phyloP scores from a whole-genome alignment of 2,888 invertebrate genomes.

The Callosobruchus maculatus region DNA sequence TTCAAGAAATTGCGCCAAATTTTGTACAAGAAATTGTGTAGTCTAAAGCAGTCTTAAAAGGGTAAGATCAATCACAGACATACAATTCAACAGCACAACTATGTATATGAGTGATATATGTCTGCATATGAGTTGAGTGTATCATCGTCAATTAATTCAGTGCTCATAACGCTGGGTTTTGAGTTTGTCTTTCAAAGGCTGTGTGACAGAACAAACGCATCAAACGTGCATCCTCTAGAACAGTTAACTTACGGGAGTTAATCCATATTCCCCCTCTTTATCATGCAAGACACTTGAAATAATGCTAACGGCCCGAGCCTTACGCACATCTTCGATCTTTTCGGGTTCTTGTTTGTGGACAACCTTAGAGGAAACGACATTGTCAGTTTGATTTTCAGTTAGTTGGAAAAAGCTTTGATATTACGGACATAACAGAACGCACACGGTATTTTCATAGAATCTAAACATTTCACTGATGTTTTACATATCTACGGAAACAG shows the following conservation, averaged over 20 bases:
- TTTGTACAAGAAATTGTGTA: too few species aligned
- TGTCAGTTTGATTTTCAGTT: neutral
- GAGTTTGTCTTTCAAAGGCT: neutral
- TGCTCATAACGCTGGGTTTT: neutral
- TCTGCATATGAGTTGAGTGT: neutral
- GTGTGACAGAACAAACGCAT: neutral
- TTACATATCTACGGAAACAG: too few species aligned
- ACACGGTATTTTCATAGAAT: too few species aligned
- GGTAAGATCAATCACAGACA: neutral
- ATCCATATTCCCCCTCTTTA: slow-evolving; percentile 38
- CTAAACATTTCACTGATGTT: too few species aligned
- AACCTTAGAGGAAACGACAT: neutral
- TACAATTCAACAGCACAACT: neutral
- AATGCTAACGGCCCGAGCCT: slow-evolving; percentile 63
- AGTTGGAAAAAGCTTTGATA: too few species aligned
- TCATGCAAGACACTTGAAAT: slow-evolving; percentile 64
- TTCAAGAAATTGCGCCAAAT: too few species aligned
- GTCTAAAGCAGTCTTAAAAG: too few species aligned
- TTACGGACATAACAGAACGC: too few species aligned
- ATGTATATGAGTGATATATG: neutral
- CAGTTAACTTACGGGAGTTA: neutral
- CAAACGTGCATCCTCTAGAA: neutral
- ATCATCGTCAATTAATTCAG: neutral
- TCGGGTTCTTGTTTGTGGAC: slow-evolving; percentile 4
- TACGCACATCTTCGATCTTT: slow-evolving; percentile 47